These are phyloP conservation scores for Ophioderma brevispina DNA, from an alignment of 35 echinoderm and acorn worm species.

Conservation along the genomic window DNA sequence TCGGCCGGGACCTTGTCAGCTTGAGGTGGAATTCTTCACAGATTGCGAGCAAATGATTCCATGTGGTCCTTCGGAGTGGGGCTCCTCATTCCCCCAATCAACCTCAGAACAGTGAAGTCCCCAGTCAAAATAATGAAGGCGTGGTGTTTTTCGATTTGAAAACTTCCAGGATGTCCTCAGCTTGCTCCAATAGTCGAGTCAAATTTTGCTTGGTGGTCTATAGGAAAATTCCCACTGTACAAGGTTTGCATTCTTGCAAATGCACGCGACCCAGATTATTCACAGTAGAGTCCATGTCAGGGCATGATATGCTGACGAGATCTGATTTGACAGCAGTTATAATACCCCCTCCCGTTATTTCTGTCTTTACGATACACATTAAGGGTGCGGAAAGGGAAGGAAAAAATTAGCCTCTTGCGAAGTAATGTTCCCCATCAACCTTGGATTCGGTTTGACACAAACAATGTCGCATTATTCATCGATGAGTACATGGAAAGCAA, in stretches of 20 bases:
- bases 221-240: too few species aligned
- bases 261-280: too few species aligned
- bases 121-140: too few species aligned
- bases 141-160: neutral
- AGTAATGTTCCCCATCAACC: neutral
- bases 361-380: neutral
- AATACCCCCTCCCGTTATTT: neutral
- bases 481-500: neutral
- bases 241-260: too few species aligned
- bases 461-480: neutral
- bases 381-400: neutral
- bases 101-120: too few species aligned
- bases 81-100: too few species aligned
- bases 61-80: neutral
- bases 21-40: neutral
- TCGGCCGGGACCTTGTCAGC: neutral
- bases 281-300: neutral
- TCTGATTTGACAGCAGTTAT: too few species aligned
- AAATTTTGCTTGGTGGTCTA: neutral
- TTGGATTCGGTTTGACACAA: neutral
- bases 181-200: conserved; percentile 4
- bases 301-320: conserved; percentile 5
- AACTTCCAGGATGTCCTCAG: neutral
- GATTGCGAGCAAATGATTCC: conserved; percentile 1
- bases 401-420: too few species aligned